Base-by-base conservation (phyloP, 1,140 invertebrate genomes). In the Pogonus chalceus region DNA sequence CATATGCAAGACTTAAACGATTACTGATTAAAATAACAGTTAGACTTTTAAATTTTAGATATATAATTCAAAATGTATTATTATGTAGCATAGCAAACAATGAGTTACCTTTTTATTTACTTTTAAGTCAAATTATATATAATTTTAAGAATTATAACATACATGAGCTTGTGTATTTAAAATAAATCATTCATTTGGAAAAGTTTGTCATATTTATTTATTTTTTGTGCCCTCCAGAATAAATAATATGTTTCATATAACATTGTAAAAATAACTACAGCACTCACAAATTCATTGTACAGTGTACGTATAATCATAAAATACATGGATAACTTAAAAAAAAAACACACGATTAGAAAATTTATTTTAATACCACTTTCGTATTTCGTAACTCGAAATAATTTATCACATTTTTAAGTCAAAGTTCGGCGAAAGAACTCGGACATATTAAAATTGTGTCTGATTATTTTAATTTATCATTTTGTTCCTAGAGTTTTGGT, bases 71-170 rank as follows among this genome's bases (percentile, higher is more conserved):
- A 49, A 49, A 49, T 49, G 47, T 49, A 49, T 49, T 49, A 49
- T 49, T 49, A 49, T 49, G 47, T 49, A 49, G 47, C 22, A 49
- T 49, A 49, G 47, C 22, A 4, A 49, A 49, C 20, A 49, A 49
- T 49, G 47, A 49, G 47, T 49, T 49, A 49, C 47, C 47, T 49
- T 49, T 49, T 22, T 22, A 22, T 49, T 9, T 49, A 22, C 22
- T 20, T 49, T 22, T 22, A 23, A 49, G 22, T 20, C 20, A 49
- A 23, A 49, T 49, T 21, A 49, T 22, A 49, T 49, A 49, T 49
- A 23, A 49, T 49, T 49, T 49, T 49, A 49, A 49, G 47, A 49
- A 49, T 49, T 49, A 49, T 49, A 49, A 49, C 47, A 43, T 43
- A 43, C 37, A 49, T 20, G 47, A 49, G 47, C 47, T 49, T 49